Percentiles rank a stretch among this genome's conserved stretches.
Conservation (phyloP, 2,888 invertebrate species). For the Eupithecia dodoneata region DNA sequence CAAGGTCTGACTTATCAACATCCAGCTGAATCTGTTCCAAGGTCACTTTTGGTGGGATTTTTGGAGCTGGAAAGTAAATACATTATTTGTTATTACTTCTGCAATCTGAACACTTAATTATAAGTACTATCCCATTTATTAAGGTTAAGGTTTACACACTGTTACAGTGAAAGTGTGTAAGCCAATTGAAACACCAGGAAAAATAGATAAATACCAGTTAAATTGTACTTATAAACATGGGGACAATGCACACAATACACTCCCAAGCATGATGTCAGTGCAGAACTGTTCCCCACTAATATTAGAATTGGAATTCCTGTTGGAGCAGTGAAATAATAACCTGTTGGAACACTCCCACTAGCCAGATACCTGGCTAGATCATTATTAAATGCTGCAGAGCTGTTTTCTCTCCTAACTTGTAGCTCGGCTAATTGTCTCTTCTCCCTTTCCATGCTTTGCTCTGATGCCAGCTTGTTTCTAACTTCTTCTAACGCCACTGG, state of each 20-base stretch:
- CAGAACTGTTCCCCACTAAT: no score
- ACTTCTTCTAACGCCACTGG: conserved; percentile 70
- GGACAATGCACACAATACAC: no score
- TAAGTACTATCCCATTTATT: no score
- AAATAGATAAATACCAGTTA: no score
- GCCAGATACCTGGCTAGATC: conserved; percentile 72
- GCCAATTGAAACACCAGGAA: no score
- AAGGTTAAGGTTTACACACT: no score
- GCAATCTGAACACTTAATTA: no score
- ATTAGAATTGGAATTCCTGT: neutral
- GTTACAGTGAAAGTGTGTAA: no score
- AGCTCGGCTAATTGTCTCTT: conserved; percentile 68
- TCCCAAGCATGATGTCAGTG: no score
- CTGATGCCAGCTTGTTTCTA: conserved; percentile 63
- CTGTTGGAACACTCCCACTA: conserved; percentile 63
- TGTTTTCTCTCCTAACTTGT: conserved; percentile 66
- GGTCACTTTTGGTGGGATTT: conserved; percentile 59
- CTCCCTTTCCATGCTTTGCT: conserved; percentile 61
- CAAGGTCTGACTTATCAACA: conserved; percentile 66
- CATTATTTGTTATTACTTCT: neutral
- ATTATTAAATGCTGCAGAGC: conserved; percentile 70
- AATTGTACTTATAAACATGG: no score
- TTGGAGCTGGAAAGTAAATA: conserved; percentile 56
- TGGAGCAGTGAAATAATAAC: conserved; percentile 44
- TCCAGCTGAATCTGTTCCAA: conserved; percentile 77